A percentile compares a stretch with the other conserved stretches of the same genome.
Evolutionary conservation across 2,113 vertebrate species (phyloP).

Genomic region (Sapayoa aenigma): DNA sequence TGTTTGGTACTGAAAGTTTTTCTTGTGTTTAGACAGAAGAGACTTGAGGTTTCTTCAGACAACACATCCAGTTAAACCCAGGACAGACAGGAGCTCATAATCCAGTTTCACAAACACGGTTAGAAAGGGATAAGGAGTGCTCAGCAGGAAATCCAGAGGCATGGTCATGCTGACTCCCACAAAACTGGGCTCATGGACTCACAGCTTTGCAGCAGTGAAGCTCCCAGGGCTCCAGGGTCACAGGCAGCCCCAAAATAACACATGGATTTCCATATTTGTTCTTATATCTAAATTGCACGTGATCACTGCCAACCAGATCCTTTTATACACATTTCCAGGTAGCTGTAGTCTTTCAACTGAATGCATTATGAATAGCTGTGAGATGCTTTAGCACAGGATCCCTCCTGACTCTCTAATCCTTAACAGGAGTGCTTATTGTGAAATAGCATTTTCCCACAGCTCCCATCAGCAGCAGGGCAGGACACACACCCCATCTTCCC

Average conservation of each 20-base stretch:
- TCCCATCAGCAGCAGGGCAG: background rate
- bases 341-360: background rate
- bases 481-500: accelerated
- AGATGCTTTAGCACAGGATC: background rate
- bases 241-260: accelerated
- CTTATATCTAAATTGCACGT: background rate
- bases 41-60: background rate
- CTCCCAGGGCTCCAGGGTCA: background rate
- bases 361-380: background rate
- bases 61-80: background rate
- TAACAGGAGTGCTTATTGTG: background rate
- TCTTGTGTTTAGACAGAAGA: background rate
- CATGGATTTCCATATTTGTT: background rate
- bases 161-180: accelerated
- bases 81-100: background rate
- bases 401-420: background rate
- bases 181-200: background rate
- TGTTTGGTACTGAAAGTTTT: background rate
- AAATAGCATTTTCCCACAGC: background rate
- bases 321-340: background rate
- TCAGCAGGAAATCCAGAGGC: background rate
- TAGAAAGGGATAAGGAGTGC: background rate
- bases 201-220: accelerated
- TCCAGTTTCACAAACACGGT: background rate
- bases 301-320: background rate